Conservation (phyloP, 2,888 invertebrate species). For the Patella caerulea region DNA sequence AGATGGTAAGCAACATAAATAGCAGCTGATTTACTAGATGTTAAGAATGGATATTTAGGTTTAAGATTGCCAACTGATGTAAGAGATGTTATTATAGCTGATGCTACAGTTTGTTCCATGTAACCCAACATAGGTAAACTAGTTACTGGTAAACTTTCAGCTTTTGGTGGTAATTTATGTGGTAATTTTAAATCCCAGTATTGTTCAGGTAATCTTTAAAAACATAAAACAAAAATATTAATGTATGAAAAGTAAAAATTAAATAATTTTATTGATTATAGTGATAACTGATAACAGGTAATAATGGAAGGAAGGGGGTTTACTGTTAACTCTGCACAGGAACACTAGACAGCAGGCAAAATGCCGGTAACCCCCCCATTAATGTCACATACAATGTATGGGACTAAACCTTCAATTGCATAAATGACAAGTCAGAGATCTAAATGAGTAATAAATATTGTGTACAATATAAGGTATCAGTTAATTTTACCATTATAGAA, state of each 20-base stretch:
- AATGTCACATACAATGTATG: too few relatives aligned
- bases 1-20: constrained; percentile 71
- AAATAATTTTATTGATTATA: neutral
- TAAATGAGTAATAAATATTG: too few relatives aligned
- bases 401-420: too few relatives aligned
- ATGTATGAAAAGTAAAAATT: neutral
- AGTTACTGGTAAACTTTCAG: constrained; percentile 59
- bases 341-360: too few relatives aligned
- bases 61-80: constrained; percentile 69
- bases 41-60: constrained; percentile 72
- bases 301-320: neutral
- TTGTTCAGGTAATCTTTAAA: constrained; percentile 66
- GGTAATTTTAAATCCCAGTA: constrained; percentile 69
- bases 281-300: neutral
- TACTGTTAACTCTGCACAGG: too few relatives aligned
- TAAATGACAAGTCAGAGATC: too few relatives aligned
- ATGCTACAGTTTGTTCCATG: constrained; percentile 70
- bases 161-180: constrained; percentile 70
- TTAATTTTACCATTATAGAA: too few relatives aligned
- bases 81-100: constrained; percentile 67
- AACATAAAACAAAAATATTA: constrained; percentile 1
- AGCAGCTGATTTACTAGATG: constrained; percentile 66
- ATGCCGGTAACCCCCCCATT: too few relatives aligned
- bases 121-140: constrained; percentile 71
- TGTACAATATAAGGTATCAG: too few relatives aligned